Percentiles rank a stretch among this genome's conserved stretches.
These are phyloP conservation scores for Drosophila cracens DNA, from an alignment of 2,888 invertebrate genomes.

Conservation along the genomic window DNA sequence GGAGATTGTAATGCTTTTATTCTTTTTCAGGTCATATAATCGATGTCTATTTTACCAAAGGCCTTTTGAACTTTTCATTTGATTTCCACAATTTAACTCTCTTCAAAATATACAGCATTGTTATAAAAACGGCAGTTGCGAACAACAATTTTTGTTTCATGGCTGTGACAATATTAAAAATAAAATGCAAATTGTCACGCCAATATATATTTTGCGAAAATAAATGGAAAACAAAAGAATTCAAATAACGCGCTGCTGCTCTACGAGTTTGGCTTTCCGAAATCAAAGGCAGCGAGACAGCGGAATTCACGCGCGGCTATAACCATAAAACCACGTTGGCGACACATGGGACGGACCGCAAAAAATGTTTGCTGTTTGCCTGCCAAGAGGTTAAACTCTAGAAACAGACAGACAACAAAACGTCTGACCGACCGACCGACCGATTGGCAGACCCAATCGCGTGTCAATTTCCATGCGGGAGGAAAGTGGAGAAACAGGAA, in stretches of 20 bases:
- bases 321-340: constrained; percentile 78
- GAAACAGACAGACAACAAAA: constrained; percentile 40
- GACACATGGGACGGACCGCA: constrained; percentile 71
- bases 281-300: constrained; percentile 63
- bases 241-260: constrained; percentile 61
- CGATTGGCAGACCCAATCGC: constrained; percentile 29
- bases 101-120: constrained; percentile 7
- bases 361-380: constrained; percentile 46
- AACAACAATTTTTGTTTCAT: constrained; percentile 46
- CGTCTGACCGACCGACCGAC: constrained; percentile 7
- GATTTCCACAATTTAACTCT: background rate
- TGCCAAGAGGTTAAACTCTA: constrained; percentile 77
- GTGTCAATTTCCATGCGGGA: constrained; percentile 39
- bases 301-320: constrained; percentile 62
- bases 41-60: background rate
- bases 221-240: constrained; percentile 40
- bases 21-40: background rate
- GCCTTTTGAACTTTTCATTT: background rate
- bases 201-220: constrained; percentile 45
- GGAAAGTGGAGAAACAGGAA: background rate
- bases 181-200: constrained; percentile 62
- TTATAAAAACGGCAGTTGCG: background rate
- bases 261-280: constrained; percentile 46
- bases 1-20: background rate
- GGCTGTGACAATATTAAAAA: constrained; percentile 47